These are phyloP conservation scores for Ceraclea dissimilis DNA, from an alignment of 2,888 invertebrate genomes.

Conservation along the genomic window DNA sequence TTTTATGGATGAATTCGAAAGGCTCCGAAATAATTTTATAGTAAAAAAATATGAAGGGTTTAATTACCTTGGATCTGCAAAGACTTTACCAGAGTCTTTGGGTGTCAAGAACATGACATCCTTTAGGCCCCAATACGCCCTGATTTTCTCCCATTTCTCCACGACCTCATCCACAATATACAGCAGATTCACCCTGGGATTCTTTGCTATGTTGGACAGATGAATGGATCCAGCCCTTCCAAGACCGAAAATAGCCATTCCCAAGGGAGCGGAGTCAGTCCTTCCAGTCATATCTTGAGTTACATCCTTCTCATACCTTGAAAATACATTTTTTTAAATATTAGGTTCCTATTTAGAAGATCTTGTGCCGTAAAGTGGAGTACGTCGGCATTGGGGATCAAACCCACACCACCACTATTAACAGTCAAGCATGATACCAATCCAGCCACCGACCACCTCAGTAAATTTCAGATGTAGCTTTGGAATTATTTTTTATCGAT, in stretches of 20 bases:
- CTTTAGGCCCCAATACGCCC: constrained; percentile 44
- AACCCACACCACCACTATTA: too few relatives aligned
- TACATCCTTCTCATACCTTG: constrained; percentile 38
- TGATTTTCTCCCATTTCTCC: constrained; percentile 39
- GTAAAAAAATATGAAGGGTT: too few relatives aligned
- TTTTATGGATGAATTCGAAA: too few relatives aligned
- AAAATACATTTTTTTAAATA: not conserved
- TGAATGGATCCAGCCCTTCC: constrained; percentile 58
- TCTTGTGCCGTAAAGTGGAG: too few relatives aligned
- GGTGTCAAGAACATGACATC: constrained; percentile 42
- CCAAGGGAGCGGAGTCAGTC: constrained; percentile 32
- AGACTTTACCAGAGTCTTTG: constrained; percentile 42
- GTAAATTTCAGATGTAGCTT: too few relatives aligned
- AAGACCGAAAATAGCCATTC: constrained; percentile 50
- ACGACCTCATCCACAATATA: constrained; percentile 51
- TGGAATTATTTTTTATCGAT: too few relatives aligned
- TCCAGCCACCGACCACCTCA: too few relatives aligned
- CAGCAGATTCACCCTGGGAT: constrained; percentile 43
- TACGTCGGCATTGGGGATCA: too few relatives aligned
- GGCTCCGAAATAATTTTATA: too few relatives aligned
- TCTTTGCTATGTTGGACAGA: constrained; percentile 41
- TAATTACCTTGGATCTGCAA: constrained; percentile 47
- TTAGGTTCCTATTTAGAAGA: too few relatives aligned
- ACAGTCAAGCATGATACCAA: too few relatives aligned
- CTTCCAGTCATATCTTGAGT: constrained; percentile 31